These are phyloP conservation scores for Leptobrachium leishanense DNA, from an alignment of 2,113 vertebrate genomes.

Conservation along the genomic window DNA sequence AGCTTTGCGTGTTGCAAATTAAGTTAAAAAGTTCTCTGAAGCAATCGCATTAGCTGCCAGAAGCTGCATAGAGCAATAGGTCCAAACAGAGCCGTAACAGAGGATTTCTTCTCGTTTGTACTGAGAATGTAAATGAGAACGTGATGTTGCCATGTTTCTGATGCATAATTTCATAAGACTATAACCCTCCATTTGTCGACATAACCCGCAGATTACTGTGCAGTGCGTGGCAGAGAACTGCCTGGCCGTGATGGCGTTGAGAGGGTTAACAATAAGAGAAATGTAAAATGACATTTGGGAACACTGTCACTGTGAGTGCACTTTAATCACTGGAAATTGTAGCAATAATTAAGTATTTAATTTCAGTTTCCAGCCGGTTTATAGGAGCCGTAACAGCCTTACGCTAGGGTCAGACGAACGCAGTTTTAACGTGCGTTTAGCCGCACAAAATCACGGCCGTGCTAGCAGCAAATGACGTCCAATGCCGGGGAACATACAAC, in stretches of 20 bases:
- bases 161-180: background rate
- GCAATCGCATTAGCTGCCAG: too few relatives aligned
- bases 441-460: too few relatives aligned
- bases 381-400: constrained; percentile 33
- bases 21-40: too few relatives aligned
- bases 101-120: too few relatives aligned
- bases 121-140: too few relatives aligned
- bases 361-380: constrained; percentile 37
- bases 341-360: constrained; percentile 44
- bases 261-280: constrained; percentile 34
- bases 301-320: constrained; percentile 26
- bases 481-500: too few relatives aligned
- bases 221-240: background rate
- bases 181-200: background rate
- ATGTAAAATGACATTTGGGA: constrained; percentile 39
- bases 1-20: too few relatives aligned
- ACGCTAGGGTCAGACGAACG: too few relatives aligned
- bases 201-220: background rate
- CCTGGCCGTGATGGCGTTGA: background rate
- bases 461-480: too few relatives aligned
- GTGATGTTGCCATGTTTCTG: background rate
- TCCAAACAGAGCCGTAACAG: too few relatives aligned
- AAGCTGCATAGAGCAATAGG: too few relatives aligned
- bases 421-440: too few relatives aligned
- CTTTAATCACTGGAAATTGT: constrained; percentile 41